phyloP scores from a whole-genome alignment of 1,140 invertebrate genomes.

The Macrostomum lignano region DNA sequence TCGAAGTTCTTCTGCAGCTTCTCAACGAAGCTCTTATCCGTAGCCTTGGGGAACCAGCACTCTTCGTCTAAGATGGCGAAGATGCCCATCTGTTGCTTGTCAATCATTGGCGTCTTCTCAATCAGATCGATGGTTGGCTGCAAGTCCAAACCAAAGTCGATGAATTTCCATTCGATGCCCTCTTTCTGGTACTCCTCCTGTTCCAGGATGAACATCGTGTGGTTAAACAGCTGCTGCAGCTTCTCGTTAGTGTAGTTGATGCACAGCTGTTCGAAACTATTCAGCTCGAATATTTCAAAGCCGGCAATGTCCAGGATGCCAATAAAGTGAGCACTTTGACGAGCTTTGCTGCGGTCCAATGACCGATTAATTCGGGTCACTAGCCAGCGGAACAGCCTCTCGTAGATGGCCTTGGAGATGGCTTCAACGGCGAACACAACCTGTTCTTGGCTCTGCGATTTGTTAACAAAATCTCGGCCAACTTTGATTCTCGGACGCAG shows the following conservation, averaged over 20 bases:
- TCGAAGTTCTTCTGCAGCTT: conserved; percentile 74
- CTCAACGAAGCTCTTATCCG: conserved; percentile 90
- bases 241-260: conserved; percentile 99
- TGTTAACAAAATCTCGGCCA: conserved; percentile 83
- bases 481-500: conserved; percentile 88
- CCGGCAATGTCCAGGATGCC: conserved; percentile 98
- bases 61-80: conserved; percentile 88
- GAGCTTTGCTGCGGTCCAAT: conserved; percentile 60
- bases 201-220: conserved; percentile 98
- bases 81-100: conserved; percentile 61
- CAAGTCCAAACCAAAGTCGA: conserved; percentile 91
- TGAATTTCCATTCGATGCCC: conserved; percentile 98
- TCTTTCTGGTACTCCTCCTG: conserved; percentile 97
- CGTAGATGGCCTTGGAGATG: conserved; percentile 89
- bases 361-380: conserved; percentile 82
- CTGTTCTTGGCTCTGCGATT: conserved; percentile 95
- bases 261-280: conserved; percentile 70
- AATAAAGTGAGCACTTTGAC: conserved; percentile 91
- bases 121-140: conserved; percentile 97
- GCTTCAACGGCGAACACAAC: conserved; percentile 96
- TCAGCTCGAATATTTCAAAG: conserved; percentile 85
- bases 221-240: conserved; percentile 93
- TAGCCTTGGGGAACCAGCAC: conserved; percentile 97
- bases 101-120: conserved; percentile 40
- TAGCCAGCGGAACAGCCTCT: conserved; percentile 92